Evolutionary conservation across 1,140 invertebrate species (phyloP).

Genomic region (Orius insidiosus): DNA sequence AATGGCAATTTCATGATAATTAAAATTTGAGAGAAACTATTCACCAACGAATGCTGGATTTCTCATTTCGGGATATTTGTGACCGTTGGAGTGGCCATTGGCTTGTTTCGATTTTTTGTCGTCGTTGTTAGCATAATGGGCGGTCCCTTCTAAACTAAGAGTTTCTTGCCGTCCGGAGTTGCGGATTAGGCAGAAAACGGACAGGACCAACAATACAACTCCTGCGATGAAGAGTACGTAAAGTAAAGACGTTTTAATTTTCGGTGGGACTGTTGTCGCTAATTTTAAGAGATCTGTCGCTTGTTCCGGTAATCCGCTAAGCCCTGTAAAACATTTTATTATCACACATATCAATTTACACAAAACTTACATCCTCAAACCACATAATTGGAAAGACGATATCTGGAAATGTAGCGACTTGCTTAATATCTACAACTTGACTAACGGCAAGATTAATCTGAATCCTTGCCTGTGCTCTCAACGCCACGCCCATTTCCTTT

Average conservation of each 20-base stretch:
- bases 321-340: constrained; percentile 37
- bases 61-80: constrained; percentile 16
- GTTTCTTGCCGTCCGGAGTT: constrained; percentile 33
- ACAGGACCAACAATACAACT: constrained; percentile 45
- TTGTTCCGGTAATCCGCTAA: constrained; percentile 53
- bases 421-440: constrained; percentile 74
- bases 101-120: constrained; percentile 19
- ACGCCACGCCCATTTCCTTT: constrained; percentile 63
- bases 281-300: constrained; percentile 55
- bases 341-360: neutral
- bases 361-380: constrained; percentile 66
- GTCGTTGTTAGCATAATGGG: constrained; percentile 22
- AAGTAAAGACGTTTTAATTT: constrained; percentile 45
- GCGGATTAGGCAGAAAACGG: constrained; percentile 53
- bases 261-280: constrained; percentile 54
- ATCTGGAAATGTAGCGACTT: constrained; percentile 73
- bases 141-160: constrained; percentile 23
- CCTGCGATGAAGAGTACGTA: constrained; percentile 49
- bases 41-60: constrained; percentile 16
- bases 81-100: constrained; percentile 19
- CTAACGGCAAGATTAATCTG: constrained; percentile 79
- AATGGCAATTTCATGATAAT: too few relatives aligned
- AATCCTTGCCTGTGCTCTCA: constrained; percentile 58
- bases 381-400: constrained; percentile 79
- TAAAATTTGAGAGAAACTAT: too few relatives aligned